These are phyloP conservation scores for Calyptommatus sinebrachiatus DNA, from an alignment of 2,113 vertebrate genomes.

Conservation along the genomic window DNA sequence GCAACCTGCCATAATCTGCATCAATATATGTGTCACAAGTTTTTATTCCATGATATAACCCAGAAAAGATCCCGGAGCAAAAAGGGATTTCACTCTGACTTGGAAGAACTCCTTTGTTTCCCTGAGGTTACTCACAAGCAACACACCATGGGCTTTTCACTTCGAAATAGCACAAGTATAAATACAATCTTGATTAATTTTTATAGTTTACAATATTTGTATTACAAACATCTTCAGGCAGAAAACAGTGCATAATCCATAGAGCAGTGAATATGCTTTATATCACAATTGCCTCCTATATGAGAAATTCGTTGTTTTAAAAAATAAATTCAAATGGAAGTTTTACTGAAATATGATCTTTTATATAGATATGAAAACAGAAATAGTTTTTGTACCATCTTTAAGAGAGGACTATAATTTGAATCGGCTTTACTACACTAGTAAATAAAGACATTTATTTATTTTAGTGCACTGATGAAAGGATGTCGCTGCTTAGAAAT, in stretches of 20 bases:
- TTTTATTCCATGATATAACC: too few species aligned
- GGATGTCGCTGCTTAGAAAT: slow-evolving; percentile 91
- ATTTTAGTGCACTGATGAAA: slow-evolving; percentile 81
- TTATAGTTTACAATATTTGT: background rate
- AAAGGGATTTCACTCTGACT: too few species aligned
- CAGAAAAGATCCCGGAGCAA: too few species aligned
- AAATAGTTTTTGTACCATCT: background rate
- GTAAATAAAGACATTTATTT: background rate
- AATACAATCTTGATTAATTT: background rate
- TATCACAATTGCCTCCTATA: background rate
- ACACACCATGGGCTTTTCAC: too few species aligned
- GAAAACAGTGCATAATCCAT: background rate
- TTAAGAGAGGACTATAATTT: background rate
- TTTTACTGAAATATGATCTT: background rate
- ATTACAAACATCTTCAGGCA: background rate
- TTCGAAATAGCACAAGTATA: too few species aligned
- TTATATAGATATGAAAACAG: background rate
- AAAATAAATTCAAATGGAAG: background rate
- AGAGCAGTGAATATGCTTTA: background rate
- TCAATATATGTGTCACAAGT: too few species aligned
- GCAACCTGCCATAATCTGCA: too few species aligned
- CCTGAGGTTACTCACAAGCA: too few species aligned
- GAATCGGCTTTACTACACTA: background rate
- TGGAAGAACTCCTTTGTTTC: too few species aligned
- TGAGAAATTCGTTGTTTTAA: too few species aligned